Evolutionary conservation across 2,888 invertebrate species (phyloP).

Genomic region (Pinctada fucata): DNA sequence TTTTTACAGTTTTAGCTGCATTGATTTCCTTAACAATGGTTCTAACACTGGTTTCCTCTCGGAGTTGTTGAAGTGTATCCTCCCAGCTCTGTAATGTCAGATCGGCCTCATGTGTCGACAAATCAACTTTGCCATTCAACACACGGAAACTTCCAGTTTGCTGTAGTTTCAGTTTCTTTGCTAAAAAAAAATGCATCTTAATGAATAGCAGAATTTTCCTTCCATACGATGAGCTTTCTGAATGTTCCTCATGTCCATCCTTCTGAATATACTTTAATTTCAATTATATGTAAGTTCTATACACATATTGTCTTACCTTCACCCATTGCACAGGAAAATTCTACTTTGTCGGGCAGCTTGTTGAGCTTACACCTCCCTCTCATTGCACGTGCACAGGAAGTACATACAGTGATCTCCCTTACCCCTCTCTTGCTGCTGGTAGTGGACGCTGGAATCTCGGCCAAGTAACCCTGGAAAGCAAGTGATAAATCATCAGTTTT

Average conservation of each 20-base stretch:
- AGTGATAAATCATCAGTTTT: too few relatives aligned
- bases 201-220: neutral
- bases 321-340: constrained; percentile 76
- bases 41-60: constrained; percentile 67
- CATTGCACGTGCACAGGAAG: constrained; percentile 75
- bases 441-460: constrained; percentile 54
- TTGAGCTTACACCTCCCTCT: constrained; percentile 72
- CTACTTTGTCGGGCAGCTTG: constrained; percentile 62
- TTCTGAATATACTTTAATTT: neutral
- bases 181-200: constrained; percentile 41
- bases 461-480: constrained; percentile 64
- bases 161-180: constrained; percentile 65
- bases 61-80: constrained; percentile 62
- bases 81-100: constrained; percentile 72
- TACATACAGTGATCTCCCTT: constrained; percentile 67
- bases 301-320: constrained; percentile 59
- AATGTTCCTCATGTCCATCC: too few relatives aligned
- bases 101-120: constrained; percentile 74
- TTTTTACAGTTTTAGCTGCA: constrained; percentile 69
- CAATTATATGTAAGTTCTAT: neutral
- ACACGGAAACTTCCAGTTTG: constrained; percentile 75
- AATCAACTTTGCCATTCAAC: constrained; percentile 76
- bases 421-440: constrained; percentile 37
- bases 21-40: constrained; percentile 73
- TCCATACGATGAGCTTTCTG: too few relatives aligned